Conservation (phyloP, 2,113 vertebrate genomes). For the Phylloscopus whistleri region DNA sequence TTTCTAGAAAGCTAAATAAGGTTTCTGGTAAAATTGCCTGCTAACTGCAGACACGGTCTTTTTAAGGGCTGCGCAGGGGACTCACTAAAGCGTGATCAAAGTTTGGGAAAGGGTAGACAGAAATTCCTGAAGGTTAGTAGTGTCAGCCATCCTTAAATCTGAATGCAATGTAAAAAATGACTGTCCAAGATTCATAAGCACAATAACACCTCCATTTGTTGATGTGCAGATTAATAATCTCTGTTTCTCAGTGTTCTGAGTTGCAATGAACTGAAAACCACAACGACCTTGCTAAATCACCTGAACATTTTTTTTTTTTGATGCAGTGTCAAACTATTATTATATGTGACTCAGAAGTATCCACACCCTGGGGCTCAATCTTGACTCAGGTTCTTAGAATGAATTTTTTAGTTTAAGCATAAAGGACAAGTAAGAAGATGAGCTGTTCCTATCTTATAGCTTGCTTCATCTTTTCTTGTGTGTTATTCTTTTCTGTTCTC, state of each 20-base stretch:
- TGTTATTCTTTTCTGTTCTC: background rate
- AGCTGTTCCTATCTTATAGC: background rate
- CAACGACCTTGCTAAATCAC: background rate
- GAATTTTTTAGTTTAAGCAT: background rate
- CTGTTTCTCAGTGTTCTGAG: background rate
- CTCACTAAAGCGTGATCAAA: background rate
- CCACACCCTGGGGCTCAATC: background rate
- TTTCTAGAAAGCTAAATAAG: slow-evolving; percentile 24
- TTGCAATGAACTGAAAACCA: background rate
- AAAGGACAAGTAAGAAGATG: background rate
- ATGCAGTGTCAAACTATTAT: background rate
- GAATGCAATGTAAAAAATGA: background rate
- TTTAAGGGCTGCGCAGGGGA: background rate
- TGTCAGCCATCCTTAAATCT: background rate
- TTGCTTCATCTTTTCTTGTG: background rate
- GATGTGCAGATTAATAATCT: background rate
- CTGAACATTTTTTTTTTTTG: background rate
- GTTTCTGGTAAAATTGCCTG: background rate
- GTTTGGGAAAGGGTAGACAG: background rate
- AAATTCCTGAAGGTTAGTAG: background rate
- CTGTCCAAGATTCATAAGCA: background rate
- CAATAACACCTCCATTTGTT: background rate
- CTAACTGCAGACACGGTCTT: background rate
- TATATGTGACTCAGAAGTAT: background rate
- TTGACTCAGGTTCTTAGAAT: background rate